Evolutionary conservation across 2,888 invertebrate species (phyloP).

Genomic region (Microctonus brassicae): DNA sequence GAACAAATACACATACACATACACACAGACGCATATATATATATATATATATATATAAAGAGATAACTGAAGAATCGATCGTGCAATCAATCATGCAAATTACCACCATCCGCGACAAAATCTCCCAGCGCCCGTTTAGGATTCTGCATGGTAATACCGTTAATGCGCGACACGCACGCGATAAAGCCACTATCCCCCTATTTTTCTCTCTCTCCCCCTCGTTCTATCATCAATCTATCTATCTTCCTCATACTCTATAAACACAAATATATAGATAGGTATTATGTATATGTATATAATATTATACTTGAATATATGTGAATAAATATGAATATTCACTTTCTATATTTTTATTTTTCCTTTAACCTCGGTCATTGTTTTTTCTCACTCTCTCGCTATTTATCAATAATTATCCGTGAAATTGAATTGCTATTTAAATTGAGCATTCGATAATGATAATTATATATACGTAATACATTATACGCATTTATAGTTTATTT

Average conservation of each 20-base stretch:
- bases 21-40: not conserved
- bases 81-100: constrained; percentile 66
- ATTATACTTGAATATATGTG: not conserved
- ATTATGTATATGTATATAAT: not conserved
- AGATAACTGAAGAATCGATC: constrained; percentile 45
- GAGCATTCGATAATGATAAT: not conserved
- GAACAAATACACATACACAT: not conserved
- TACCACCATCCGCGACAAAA: constrained; percentile 57
- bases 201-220: constrained; percentile 16
- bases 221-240: constrained; percentile 23
- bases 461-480: not conserved
- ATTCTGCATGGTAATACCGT: constrained; percentile 62
- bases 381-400: not conserved
- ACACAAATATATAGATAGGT: not conserved
- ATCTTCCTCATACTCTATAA: constrained; percentile 4
- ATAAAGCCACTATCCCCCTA: constrained; percentile 44
- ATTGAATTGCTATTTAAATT: constrained; percentile 1
- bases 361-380: not conserved
- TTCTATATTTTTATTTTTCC: not conserved
- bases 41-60: constrained; percentile 10
- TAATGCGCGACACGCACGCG: constrained; percentile 56
- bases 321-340: not conserved
- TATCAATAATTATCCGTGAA: constrained; percentile 11
- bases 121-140: constrained; percentile 59
- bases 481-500: not conserved